Conservation (phyloP, 1,140 invertebrate species). For the Anastatus disparis region DNA sequence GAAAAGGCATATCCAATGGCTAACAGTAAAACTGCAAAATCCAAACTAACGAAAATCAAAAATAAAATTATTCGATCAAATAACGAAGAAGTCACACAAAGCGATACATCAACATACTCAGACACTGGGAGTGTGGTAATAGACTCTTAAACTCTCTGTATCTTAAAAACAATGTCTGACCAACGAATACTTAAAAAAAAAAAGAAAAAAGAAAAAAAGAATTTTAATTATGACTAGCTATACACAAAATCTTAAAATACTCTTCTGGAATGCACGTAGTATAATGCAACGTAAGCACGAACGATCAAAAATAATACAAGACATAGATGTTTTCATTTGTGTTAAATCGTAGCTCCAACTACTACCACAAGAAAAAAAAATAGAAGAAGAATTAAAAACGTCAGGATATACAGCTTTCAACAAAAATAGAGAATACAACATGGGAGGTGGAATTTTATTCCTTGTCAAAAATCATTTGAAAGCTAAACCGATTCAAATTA, state of each 20-base stretch:
- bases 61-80: no score
- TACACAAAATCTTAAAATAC: not conserved
- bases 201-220: not conserved
- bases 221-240: not conserved
- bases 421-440: no score
- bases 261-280: conserved; percentile 14
- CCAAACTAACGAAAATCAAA: not conserved
- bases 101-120: no score
- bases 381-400: no score
- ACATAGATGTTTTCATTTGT: not conserved
- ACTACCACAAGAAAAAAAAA: no score
- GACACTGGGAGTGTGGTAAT: no score
- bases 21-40: not conserved
- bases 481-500: no score
- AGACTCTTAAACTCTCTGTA: not conserved
- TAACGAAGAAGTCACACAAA: no score
- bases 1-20: not conserved
- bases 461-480: no score
- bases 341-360: not conserved
- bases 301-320: not conserved
- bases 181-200: not conserved
- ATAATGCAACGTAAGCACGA: not conserved
- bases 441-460: no score
- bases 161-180: not conserved
- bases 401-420: no score